phyloP scores from a whole-genome alignment of 2,113 vertebrate species.

The Centrocercus urophasianus region DNA sequence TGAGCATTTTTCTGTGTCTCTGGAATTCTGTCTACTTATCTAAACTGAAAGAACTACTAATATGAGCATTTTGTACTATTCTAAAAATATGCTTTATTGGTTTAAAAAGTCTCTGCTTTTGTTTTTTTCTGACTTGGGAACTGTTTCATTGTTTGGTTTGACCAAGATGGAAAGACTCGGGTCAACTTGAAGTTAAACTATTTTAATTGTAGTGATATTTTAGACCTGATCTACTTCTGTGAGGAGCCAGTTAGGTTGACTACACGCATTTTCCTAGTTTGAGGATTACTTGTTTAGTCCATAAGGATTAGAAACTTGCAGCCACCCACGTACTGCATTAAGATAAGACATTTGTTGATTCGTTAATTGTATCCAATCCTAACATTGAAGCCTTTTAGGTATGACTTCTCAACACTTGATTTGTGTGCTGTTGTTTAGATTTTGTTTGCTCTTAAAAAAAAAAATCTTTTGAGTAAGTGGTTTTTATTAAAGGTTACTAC shows the following conservation, averaged over 20 bases:
- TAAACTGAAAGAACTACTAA: background rate
- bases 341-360: background rate
- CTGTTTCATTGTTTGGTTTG: background rate
- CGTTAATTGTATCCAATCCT: too few relatives aligned
- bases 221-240: background rate
- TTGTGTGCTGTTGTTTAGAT: background rate
- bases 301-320: background rate
- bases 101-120: background rate
- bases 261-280: background rate
- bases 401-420: background rate
- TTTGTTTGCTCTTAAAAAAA: background rate
- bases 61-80: background rate
- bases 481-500: constrained; percentile 84
- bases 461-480: background rate
- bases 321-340: background rate
- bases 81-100: background rate
- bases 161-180: background rate
- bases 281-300: background rate
- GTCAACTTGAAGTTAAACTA: background rate
- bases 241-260: background rate
- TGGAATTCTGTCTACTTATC: background rate
- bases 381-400: background rate
- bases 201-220: background rate
- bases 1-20: background rate
- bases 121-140: background rate